Base-by-base conservation (phyloP, 1,140 invertebrate genomes). In the Xylocopa sonorina region DNA sequence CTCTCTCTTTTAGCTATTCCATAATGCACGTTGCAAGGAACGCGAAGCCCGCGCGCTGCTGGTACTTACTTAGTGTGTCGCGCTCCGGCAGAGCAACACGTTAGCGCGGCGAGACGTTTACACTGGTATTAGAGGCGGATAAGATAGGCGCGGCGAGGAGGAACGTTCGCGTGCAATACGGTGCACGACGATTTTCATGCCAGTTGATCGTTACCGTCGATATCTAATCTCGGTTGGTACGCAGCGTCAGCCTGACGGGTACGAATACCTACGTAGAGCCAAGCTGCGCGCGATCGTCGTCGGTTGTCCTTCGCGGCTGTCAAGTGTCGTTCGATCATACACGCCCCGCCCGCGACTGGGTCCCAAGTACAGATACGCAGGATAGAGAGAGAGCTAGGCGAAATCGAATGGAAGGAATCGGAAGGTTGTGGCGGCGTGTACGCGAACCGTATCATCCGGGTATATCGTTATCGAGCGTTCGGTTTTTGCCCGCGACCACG, bases 301-400 rank as follows among this genome's bases (percentile, higher is more conserved):
- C n/a, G 62, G 81, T 78, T 83, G 80, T 83, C 67, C 74, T 46
- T 62, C 73, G 73, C 7, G 46, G 21, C 67, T 64, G 80, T 82
- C 64, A 78, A 82, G 72, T 83, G 68, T 69, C 53, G 81, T 74
- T 82, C 77, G 79, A 73, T 83, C 80, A 83, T 77, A 64, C n/a
- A n/a, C 53, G 74, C 50, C 64, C 64, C 57, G 34, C 43, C 58
- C 62, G 71, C 71, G 9, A 62, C 57, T 53, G 24, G 9, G 63
- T 75, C 38, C 29, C 79, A 72, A 78, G 80, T n/a, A n/a, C n/a
- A n/a, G n/a, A n/a, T n/a, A n/a, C n/a, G n/a, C n/a, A n/a, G n/a
- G n/a, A n/a, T n/a, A n/a, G n/a, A n/a, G 43, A 46, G 43, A 16
- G 3, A 50, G 18, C 48, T 50, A 50, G 18, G 18, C 48, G n/a